Evolutionary conservation across 1,140 invertebrate species (phyloP).

Genomic region (Drosophila ironensis): DNA sequence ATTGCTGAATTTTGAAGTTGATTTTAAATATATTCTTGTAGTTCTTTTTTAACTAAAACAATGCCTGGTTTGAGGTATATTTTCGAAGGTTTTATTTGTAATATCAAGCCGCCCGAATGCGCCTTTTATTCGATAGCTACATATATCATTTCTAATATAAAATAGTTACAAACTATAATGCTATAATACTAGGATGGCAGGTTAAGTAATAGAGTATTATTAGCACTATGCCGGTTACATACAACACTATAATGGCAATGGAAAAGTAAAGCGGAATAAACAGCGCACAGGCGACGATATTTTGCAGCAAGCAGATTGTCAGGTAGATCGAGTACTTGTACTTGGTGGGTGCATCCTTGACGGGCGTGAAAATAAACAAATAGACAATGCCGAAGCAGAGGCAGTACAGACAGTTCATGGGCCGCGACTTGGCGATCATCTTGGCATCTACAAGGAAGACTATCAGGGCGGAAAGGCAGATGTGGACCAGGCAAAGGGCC

Average conservation of each 20-base stretch:
- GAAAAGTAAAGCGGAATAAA: conserved; percentile 35
- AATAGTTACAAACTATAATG: conserved; percentile 7
- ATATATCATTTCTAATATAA: not conserved
- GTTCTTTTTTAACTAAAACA: too few species aligned
- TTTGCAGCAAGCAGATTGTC: conserved; percentile 44
- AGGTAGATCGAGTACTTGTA: conserved; percentile 49
- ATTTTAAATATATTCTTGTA: too few species aligned
- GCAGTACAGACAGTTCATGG: conserved; percentile 47
- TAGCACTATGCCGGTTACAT: conserved; percentile 32
- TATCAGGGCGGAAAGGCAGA: conserved; percentile 34
- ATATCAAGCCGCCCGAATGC: too few species aligned
- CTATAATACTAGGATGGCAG: conserved; percentile 53
- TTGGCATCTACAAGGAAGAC: conserved; percentile 46
- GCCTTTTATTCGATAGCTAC: too few species aligned
- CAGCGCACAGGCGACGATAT: conserved; percentile 18
- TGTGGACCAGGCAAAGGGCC: conserved; percentile 14
- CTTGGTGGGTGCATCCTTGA: conserved; percentile 54
- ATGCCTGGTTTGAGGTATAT: too few species aligned
- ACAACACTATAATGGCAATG: conserved; percentile 33
- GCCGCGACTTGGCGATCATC: conserved; percentile 16
- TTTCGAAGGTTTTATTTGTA: too few species aligned
- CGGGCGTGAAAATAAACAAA: conserved; percentile 54
- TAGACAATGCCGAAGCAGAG: conserved; percentile 57
- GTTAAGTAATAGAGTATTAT: conserved; percentile 45
- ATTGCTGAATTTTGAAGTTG: too few species aligned